phyloP scores from a whole-genome alignment of 2,888 invertebrate species.

The Melieria picta region DNA sequence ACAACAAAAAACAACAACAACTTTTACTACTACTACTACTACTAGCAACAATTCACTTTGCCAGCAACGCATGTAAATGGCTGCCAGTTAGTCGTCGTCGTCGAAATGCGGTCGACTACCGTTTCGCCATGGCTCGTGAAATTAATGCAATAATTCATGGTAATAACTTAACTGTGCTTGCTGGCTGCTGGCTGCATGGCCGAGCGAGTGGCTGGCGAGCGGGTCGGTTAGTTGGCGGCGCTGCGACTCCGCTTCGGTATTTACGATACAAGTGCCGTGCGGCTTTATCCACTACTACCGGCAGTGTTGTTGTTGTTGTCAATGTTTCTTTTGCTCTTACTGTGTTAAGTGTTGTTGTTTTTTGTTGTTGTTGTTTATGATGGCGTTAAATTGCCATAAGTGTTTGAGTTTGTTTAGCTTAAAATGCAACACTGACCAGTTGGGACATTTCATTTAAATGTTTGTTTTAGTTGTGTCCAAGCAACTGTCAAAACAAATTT shows the following conservation, averaged over 20 bases:
- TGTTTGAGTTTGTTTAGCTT: too few species aligned
- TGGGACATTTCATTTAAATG: too few species aligned
- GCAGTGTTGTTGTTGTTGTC: background rate
- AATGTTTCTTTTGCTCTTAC: background rate
- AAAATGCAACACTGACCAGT: too few species aligned
- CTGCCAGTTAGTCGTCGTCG: background rate
- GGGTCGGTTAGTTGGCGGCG: background rate
- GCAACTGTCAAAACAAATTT: too few species aligned
- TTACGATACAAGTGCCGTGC: background rate
- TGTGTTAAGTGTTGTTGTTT: background rate
- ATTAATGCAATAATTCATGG: slow-evolving; percentile 35
- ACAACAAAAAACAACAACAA: slow-evolving; percentile 10
- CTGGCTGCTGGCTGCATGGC: slow-evolving; percentile 1
- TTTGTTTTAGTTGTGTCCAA: too few species aligned
- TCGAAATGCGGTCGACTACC: background rate
- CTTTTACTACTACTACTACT: background rate
- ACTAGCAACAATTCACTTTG: background rate
- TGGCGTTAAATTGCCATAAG: background rate
- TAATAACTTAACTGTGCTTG: slow-evolving; percentile 31
- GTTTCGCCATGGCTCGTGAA: slow-evolving; percentile 19
- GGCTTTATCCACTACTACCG: background rate
- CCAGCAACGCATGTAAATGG: background rate
- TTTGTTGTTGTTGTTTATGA: background rate
- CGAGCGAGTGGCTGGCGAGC: background rate
- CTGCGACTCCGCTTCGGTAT: background rate